Conservation (phyloP, 2,888 invertebrate genomes). For the Cataglyphis rosenhaueri region DNA sequence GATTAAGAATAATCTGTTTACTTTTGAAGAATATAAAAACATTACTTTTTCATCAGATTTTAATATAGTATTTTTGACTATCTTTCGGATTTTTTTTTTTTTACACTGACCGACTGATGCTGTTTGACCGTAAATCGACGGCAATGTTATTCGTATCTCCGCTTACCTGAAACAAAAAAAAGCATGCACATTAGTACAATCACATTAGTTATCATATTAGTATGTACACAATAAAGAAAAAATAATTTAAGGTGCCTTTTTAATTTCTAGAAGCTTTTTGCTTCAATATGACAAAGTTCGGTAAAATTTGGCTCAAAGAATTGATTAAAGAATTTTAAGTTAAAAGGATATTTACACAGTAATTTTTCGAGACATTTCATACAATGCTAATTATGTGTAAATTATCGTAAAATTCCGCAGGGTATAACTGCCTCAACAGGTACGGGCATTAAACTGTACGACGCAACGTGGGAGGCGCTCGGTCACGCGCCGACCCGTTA, state of each 20-base stretch:
- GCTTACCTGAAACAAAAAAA: constrained; percentile 78
- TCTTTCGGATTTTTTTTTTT: no score
- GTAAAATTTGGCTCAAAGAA: not conserved
- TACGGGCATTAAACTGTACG: constrained; percentile 33
- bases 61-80: not conserved
- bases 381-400: not conserved
- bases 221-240: not conserved
- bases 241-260: not conserved
- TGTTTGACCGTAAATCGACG: not conserved
- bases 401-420: not conserved
- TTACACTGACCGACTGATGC: not conserved
- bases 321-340: not conserved
- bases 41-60: not conserved
- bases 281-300: not conserved
- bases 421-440: constrained; percentile 7
- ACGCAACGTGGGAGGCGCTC: constrained; percentile 59
- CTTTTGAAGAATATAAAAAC: not conserved
- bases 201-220: not conserved
- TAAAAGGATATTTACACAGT: not conserved
- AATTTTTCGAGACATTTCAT: not conserved
- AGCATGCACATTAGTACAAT: constrained; percentile 50
- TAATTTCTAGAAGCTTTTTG: not conserved
- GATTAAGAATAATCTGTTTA: not conserved
- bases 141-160: constrained; percentile 32
- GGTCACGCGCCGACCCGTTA: constrained; percentile 62